Evolutionary conservation across 2,888 invertebrate genomes (phyloP).

Genomic region (Poecilobothrus nobilitatus): DNA sequence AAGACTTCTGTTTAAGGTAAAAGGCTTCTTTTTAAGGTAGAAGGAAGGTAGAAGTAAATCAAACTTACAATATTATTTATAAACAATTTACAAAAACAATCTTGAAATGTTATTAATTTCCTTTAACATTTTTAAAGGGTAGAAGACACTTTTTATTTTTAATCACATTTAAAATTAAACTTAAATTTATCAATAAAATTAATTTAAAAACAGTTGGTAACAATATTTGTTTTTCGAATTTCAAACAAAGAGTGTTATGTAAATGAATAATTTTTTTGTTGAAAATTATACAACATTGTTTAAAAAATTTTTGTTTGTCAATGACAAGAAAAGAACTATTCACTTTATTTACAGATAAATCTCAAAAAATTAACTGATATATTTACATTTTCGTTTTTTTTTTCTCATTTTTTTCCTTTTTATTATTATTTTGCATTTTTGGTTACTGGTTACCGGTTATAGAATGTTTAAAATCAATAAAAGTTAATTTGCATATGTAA

Average conservation of each 20-base stretch:
- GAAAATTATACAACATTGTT: background rate
- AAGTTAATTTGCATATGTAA: constrained; percentile 3
- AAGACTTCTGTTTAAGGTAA: too few species aligned
- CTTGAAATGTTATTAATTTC: too few species aligned
- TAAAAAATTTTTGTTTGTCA: background rate
- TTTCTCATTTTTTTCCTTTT: too few species aligned
- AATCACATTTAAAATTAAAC: too few species aligned
- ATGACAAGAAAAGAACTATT: background rate
- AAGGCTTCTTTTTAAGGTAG: too few species aligned
- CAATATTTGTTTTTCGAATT: background rate
- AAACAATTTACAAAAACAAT: too few species aligned
- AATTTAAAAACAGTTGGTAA: too few species aligned
- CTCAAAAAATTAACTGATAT: background rate
- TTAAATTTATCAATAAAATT: too few species aligned
- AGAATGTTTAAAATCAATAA: background rate
- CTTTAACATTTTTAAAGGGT: too few species aligned
- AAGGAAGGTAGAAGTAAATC: too few species aligned
- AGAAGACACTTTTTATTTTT: too few species aligned
- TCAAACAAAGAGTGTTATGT: background rate
- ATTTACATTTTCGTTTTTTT: background rate
- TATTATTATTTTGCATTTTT: background rate
- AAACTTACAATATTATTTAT: too few species aligned
- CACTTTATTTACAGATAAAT: background rate
- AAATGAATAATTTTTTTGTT: background rate
- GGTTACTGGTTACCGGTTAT: background rate